A percentile compares a stretch with the other conserved stretches of the same genome.
phyloP scores from a whole-genome alignment of 2,797 vertebrate genomes.

The Microhierax caerulescens region DNA sequence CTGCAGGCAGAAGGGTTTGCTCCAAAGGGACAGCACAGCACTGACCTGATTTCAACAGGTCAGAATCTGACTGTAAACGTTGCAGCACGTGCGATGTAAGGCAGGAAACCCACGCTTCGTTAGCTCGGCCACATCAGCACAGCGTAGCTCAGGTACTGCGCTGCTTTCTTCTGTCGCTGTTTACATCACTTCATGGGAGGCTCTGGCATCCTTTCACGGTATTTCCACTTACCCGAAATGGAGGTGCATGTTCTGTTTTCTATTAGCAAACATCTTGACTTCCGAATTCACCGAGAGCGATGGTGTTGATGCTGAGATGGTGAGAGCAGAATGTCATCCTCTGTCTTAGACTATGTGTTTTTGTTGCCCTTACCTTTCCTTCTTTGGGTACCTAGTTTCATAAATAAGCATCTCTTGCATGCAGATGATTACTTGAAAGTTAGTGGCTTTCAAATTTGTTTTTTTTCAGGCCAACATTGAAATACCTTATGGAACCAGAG shows the following conservation, averaged over 20 bases:
- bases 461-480: slow-evolving; percentile 74
- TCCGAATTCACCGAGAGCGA: background rate
- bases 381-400: background rate
- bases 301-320: background rate
- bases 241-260: background rate
- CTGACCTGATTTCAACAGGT: background rate
- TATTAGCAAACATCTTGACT: background rate
- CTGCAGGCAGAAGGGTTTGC: background rate
- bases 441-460: background rate
- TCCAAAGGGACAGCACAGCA: background rate
- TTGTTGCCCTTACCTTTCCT: background rate
- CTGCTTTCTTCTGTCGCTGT: background rate
- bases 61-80: background rate
- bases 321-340: background rate
- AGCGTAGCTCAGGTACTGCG: background rate
- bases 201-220: background rate
- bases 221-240: background rate
- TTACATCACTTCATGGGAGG: background rate
- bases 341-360: background rate
- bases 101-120: background rate
- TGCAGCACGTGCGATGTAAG: background rate
- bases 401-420: background rate
- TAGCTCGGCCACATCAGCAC: background rate
- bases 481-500: slow-evolving; percentile 79
- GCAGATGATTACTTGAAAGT: background rate